Percentiles rank a stretch among this genome's conserved stretches.
Evolutionary conservation across 2,888 invertebrate genomes (phyloP).

Genomic region (Sericinus montela): DNA sequence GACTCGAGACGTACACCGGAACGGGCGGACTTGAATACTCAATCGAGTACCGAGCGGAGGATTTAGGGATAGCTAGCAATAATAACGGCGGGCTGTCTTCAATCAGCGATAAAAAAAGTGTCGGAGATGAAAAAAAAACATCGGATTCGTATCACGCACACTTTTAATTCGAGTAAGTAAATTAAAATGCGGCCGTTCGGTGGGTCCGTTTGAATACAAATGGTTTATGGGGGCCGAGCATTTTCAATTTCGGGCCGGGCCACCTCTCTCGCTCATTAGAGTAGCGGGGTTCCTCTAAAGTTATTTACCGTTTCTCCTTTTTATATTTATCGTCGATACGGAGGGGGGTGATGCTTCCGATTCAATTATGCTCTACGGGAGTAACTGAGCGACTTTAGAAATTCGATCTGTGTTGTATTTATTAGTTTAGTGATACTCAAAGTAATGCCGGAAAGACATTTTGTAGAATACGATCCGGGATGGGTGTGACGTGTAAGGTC

Average conservation of each 20-base stretch:
- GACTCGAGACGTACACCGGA: slow-evolving; percentile 37
- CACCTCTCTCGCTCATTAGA: slow-evolving; percentile 60
- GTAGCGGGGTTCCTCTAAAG: slow-evolving; percentile 40
- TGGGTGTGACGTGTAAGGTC: no score
- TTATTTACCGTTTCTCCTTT: slow-evolving; percentile 52
- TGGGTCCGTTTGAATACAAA: slow-evolving; percentile 70
- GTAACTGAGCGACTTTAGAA: background rate
- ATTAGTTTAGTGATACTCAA: no score
- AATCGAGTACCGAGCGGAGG: slow-evolving; percentile 25
- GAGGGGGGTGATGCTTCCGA: slow-evolving; percentile 52
- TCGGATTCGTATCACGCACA: slow-evolving; percentile 73
- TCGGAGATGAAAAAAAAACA: slow-evolving; percentile 41
- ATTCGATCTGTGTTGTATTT: no score
- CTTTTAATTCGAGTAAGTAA: slow-evolving; percentile 76
- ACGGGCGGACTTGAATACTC: slow-evolving; percentile 30
- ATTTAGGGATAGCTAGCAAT: slow-evolving; percentile 35
- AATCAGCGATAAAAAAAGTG: slow-evolving; percentile 68
- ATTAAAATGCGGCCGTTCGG: slow-evolving; percentile 73
- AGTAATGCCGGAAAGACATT: no score
- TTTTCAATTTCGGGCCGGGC: slow-evolving; percentile 53
- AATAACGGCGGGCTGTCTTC: slow-evolving; percentile 58
- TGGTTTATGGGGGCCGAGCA: slow-evolving; percentile 59
- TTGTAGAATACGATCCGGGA: no score
- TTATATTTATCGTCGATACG: slow-evolving; percentile 53
- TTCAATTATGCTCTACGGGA: slow-evolving; percentile 28